Evolutionary conservation across 2,113 vertebrate genomes (phyloP).

Genomic region (Gymnobelideus leadbeateri): DNA sequence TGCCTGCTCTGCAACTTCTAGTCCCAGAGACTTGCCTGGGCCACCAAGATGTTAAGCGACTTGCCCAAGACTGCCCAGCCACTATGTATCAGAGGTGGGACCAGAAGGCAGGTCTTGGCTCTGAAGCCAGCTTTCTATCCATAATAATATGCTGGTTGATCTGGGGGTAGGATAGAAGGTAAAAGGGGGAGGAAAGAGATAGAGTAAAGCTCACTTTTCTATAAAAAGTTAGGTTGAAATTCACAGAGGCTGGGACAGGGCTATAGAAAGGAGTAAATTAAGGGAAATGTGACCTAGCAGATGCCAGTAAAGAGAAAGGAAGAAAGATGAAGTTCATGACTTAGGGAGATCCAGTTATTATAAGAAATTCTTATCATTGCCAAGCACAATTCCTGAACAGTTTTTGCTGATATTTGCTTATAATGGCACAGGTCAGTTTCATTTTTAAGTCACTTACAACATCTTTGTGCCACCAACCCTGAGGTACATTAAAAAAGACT

Average conservation of each 20-base stretch:
- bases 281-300: background rate
- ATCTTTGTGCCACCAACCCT: background rate
- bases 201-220: constrained; percentile 25
- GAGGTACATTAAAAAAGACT: background rate
- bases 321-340: background rate
- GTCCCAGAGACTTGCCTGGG: background rate
- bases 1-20: background rate
- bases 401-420: constrained; percentile 32
- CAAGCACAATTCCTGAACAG: constrained; percentile 4
- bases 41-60: background rate
- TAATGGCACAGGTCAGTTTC: background rate
- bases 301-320: background rate
- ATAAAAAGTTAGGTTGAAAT: constrained; percentile 35
- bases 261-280: background rate
- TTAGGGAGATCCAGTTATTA: background rate
- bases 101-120: background rate
- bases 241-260: constrained; percentile 19
- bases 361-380: constrained; percentile 49
- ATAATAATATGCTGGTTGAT: background rate
- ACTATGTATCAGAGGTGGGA: background rate
- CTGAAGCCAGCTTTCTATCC: background rate
- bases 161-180: background rate
- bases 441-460: background rate
- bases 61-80: background rate
- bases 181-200: background rate